Evolutionary conservation across 2,797 vertebrate genomes (phyloP).

Genomic region (Lophius americanus): DNA sequence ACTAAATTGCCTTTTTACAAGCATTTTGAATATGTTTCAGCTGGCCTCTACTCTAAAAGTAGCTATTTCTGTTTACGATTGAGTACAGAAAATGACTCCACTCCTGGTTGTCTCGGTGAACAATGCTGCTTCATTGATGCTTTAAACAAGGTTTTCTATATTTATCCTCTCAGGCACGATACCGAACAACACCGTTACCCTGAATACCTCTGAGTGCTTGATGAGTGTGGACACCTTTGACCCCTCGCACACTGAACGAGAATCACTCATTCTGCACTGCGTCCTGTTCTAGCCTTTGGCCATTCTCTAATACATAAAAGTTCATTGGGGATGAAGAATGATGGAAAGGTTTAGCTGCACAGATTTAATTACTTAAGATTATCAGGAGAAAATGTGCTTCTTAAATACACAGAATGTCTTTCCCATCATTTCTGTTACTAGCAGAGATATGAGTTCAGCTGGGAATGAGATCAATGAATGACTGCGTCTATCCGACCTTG

Average conservation of each 20-base stretch:
- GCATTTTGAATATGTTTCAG: constrained; percentile 7
- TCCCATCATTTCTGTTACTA: constrained; percentile 4
- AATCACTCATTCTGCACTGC: constrained; percentile 6
- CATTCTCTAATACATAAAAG: constrained; percentile 25
- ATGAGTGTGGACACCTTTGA: constrained; percentile 37
- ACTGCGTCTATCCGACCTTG: constrained; percentile 2
- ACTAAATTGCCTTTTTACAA: not conserved
- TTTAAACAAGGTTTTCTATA: too few relatives aligned
- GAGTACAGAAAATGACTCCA: too few relatives aligned
- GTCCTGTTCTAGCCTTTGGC: constrained; percentile 13
- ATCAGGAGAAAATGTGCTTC: not conserved
- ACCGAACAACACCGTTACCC: constrained; percentile 26
- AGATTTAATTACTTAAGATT: constrained; percentile 4
- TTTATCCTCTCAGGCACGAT: constrained; percentile 37
- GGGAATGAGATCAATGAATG: constrained; percentile 11
- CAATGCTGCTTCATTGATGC: too few relatives aligned
- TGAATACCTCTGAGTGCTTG: constrained; percentile 22
- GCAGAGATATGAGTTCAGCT: not conserved
- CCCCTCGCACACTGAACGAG: constrained; percentile 13
- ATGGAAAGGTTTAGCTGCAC: constrained; percentile 5
- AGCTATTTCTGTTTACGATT: constrained; percentile 4
- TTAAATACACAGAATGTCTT: not conserved
- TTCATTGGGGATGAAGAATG: not conserved
- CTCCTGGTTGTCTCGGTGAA: too few relatives aligned
- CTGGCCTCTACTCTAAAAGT: constrained; percentile 3